These are phyloP conservation scores for Scalopus aquaticus DNA, from an alignment of 2,113 vertebrate species.

Conservation along the genomic window DNA sequence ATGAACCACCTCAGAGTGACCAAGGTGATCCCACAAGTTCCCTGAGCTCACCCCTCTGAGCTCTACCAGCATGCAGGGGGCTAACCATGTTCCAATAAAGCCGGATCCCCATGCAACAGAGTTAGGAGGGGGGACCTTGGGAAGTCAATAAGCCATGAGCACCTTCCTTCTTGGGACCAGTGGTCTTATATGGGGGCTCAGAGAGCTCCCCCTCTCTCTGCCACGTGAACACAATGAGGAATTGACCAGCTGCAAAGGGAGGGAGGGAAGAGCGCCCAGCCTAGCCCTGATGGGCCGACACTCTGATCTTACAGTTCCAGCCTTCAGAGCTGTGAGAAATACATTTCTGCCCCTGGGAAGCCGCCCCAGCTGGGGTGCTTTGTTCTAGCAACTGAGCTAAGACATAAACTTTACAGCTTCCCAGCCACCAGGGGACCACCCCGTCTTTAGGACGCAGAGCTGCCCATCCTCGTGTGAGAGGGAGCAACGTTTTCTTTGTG, in stretches of 20 bases:
- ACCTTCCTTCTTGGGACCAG: not conserved
- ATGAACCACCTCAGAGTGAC: not conserved
- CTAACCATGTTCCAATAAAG: too few species aligned
- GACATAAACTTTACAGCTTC: not conserved
- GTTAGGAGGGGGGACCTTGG: not conserved
- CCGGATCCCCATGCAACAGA: not conserved
- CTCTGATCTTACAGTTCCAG: not conserved
- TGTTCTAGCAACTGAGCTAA: not conserved
- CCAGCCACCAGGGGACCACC: not conserved
- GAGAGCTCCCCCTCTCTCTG: not conserved
- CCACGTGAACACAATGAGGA: accelerated
- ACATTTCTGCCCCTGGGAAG: not conserved
- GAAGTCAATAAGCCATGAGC: not conserved
- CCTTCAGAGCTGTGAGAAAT: not conserved
- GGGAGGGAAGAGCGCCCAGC: not conserved
- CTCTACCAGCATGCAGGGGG: not conserved
- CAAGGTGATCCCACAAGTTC: not conserved
- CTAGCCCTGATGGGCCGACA: too few species aligned
- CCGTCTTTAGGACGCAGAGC: not conserved
- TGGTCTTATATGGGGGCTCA: not conserved
- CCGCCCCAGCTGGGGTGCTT: too few species aligned
- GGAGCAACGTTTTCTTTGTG: not conserved
- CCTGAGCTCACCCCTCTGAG: not conserved
- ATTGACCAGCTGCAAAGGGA: not conserved
- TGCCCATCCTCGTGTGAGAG: not conserved